phyloP scores from a whole-genome alignment of 1,140 invertebrate species.

The Nephila pilipes region DNA sequence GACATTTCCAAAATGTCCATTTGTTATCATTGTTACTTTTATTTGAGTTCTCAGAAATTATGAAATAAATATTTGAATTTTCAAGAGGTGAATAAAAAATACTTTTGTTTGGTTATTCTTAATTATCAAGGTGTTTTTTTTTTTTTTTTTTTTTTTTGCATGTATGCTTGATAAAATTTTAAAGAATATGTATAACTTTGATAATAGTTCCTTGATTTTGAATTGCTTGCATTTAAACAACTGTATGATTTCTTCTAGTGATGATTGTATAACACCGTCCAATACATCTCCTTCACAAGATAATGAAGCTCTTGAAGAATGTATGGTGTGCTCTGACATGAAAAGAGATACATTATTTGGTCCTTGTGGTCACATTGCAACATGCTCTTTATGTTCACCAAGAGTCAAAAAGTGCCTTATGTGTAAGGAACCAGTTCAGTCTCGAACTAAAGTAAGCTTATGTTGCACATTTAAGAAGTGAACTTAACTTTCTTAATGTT shows the following conservation, averaged over 20 bases:
- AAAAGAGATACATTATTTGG: constrained; percentile 89
- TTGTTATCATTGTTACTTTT: no score
- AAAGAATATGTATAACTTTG: neutral
- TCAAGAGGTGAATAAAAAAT: neutral
- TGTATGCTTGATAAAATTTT: neutral
- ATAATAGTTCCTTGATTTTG: neutral
- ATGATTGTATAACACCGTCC: constrained; percentile 53
- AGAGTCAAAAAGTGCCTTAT: constrained; percentile 97
- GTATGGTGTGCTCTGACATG: constrained; percentile 96
- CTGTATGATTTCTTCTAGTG: constrained; percentile 14
- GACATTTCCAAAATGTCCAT: no score
- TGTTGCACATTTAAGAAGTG: no score
- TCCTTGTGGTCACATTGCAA: constrained; percentile 88
- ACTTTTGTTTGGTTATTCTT: neutral
- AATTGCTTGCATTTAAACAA: neutral
- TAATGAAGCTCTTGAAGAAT: constrained; percentile 89
- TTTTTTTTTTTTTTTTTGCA: no score
- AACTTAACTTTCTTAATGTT: no score
- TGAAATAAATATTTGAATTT: neutral
- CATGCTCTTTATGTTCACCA: constrained; percentile 94
- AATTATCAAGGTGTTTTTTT: no score
- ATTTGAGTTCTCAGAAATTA: no score
- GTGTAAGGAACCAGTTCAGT: constrained; percentile 91
- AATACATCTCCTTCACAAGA: constrained; percentile 79
- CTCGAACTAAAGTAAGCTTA: constrained; percentile 86